phyloP scores from a whole-genome alignment of 2,888 invertebrate genomes.

The Athalia rosae region DNA sequence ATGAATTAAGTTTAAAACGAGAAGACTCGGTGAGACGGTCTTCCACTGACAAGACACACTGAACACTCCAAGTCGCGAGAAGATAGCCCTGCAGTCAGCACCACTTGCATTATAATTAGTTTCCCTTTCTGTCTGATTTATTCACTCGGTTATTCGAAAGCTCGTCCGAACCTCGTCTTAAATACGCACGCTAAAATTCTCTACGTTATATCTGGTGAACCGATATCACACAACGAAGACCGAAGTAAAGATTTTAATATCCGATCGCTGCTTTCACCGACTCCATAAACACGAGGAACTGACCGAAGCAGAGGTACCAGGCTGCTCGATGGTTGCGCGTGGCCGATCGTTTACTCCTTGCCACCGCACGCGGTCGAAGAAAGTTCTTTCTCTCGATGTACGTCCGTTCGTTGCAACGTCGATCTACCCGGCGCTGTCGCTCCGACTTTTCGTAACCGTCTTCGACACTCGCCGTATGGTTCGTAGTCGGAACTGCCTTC shows the following conservation, averaged over 20 bases:
- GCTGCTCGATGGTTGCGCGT: conserved; percentile 40
- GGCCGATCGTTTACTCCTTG: conserved; percentile 1
- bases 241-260: conserved; percentile 40
- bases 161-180: neutral
- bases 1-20: neutral
- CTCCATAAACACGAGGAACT: conserved; percentile 60
- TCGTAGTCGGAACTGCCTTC: neutral
- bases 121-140: conserved; percentile 35
- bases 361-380: conserved; percentile 61
- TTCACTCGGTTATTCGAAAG: conserved; percentile 31
- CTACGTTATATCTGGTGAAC: neutral
- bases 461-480: conserved; percentile 7
- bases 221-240: conserved; percentile 10
- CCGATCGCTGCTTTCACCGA: conserved; percentile 60
- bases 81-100: conserved; percentile 36
- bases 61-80: conserved; percentile 25
- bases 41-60: neutral
- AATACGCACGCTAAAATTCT: conserved; percentile 18
- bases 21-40: conserved; percentile 20
- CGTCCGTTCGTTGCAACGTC: neutral
- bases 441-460: conserved; percentile 16
- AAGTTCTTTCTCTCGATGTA: conserved; percentile 63
- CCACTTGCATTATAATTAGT: conserved; percentile 42
- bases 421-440: neutral
- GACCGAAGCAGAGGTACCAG: conserved; percentile 55